Conservation (phyloP, 1,140 invertebrate genomes). For the Colletes latitarsis region DNA sequence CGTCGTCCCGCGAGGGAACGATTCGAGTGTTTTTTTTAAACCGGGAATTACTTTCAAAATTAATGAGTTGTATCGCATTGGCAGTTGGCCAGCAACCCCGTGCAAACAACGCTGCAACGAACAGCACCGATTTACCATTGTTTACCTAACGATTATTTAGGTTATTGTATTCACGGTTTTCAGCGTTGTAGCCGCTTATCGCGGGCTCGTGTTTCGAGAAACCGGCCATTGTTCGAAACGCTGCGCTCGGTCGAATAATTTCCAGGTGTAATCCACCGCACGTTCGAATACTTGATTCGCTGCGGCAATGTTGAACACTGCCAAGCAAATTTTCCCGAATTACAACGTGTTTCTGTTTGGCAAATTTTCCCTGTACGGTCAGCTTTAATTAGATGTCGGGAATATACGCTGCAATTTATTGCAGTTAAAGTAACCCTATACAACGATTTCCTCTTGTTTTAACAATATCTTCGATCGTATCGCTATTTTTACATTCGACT, state of each 20-base stretch:
- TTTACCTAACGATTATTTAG: constrained; percentile 40
- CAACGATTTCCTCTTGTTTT: no score
- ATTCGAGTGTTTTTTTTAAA: constrained; percentile 5
- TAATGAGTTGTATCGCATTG: constrained; percentile 12
- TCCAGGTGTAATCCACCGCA: constrained; percentile 31
- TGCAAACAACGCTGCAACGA: background rate
- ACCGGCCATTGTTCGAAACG: constrained; percentile 31
- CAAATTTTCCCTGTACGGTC: background rate
- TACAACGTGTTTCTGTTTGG: constrained; percentile 5
- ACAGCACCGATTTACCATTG: constrained; percentile 3
- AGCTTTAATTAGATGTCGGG: background rate
- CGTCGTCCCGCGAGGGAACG: background rate
- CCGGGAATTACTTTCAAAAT: constrained; percentile 37
- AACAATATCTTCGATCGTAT: no score
- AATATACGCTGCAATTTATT: no score
- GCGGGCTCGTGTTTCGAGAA: constrained; percentile 10
- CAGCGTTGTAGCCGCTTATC: constrained; percentile 39
- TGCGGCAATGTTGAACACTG: background rate
- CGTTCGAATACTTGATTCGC: constrained; percentile 28
- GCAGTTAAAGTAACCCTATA: no score
- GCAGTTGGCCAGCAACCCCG: background rate
- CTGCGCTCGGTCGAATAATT: constrained; percentile 28
- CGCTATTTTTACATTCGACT: no score
- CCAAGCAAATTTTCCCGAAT: constrained; percentile 4
- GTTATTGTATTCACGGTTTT: constrained; percentile 38